These are phyloP conservation scores for Actinia tenebrosa DNA, from an alignment of 64 coral and sea anemone genomes.

Conservation along the genomic window DNA sequence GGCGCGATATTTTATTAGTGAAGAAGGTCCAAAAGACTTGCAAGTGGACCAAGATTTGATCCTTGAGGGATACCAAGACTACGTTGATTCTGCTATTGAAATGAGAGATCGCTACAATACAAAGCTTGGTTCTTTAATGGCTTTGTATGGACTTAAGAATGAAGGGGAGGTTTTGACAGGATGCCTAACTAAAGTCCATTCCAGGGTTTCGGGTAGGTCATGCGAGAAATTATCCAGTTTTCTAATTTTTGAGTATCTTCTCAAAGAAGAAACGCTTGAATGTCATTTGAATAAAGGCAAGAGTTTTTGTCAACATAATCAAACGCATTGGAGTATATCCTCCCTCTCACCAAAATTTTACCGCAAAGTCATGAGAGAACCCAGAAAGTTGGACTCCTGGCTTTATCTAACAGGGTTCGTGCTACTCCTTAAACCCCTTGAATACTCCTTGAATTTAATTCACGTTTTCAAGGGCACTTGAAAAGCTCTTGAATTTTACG, in stretches of 20 bases:
- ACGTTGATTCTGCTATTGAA: constrained; percentile 42
- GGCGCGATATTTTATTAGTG: constrained; percentile 53
- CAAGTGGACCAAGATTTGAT: constrained; percentile 60
- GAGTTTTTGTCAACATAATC: too few relatives aligned
- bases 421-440: too few relatives aligned
- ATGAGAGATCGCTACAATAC: constrained; percentile 58
- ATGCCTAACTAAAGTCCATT: constrained; percentile 58
- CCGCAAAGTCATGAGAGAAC: not conserved
- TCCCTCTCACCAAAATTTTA: not conserved
- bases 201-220: constrained; percentile 45
- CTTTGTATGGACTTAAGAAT: constrained; percentile 64
- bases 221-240: too few relatives aligned
- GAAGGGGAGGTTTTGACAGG: constrained; percentile 80
- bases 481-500: too few relatives aligned
- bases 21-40: not conserved
- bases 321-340: too few relatives aligned
- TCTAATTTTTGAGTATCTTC: too few relatives aligned
- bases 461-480: too few relatives aligned
- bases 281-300: too few relatives aligned
- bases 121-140: constrained; percentile 69
- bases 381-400: too few relatives aligned
- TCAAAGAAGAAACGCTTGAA: too few relatives aligned
- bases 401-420: too few relatives aligned
- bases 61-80: constrained; percentile 36
- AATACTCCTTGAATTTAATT: too few relatives aligned